Conservation (phyloP, 2,888 invertebrate genomes). For the Polydrusus pterygomalis region DNA sequence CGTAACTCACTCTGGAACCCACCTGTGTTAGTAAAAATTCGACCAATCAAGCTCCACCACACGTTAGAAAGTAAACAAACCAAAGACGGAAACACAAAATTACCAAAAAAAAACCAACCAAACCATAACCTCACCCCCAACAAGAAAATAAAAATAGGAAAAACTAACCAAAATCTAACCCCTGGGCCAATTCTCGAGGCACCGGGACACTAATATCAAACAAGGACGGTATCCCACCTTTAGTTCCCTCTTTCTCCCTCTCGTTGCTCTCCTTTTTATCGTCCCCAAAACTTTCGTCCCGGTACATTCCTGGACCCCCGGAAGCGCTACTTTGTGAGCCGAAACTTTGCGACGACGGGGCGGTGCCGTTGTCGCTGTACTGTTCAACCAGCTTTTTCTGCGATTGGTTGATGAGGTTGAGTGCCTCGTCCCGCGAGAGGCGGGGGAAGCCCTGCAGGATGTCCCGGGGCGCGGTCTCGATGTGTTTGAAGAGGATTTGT, state of each 20-base stretch:
- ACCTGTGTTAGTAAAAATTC: background rate
- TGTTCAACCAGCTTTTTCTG: constrained; percentile 73
- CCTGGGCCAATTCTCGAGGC: constrained; percentile 64
- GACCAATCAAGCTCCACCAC: background rate
- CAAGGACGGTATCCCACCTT: constrained; percentile 67
- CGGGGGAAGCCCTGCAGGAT: constrained; percentile 93
- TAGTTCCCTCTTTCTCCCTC: constrained; percentile 46
- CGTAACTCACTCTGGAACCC: too few relatives aligned
- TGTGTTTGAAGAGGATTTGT: constrained; percentile 78
- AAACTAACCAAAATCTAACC: constrained; percentile 62
- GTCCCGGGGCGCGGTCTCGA: constrained; percentile 93
- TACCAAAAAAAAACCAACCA: constrained; percentile 1
- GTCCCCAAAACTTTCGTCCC: constrained; percentile 34
- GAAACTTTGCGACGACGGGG: constrained; percentile 2
- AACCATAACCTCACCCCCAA: constrained; percentile 14
- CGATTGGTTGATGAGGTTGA: constrained; percentile 73
- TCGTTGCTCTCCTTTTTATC: constrained; percentile 47
- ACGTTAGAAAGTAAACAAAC: constrained; percentile 3
- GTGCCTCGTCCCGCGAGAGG: constrained; percentile 85
- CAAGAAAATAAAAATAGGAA: constrained; percentile 45
- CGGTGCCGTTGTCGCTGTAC: constrained; percentile 63
- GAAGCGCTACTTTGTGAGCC: constrained; percentile 24
- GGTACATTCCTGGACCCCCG: constrained; percentile 35
- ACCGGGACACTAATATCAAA: constrained; percentile 69
- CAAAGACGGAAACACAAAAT: background rate